These are phyloP conservation scores for Lumbricus terrestris DNA, from an alignment of 2,888 invertebrate genomes.

Conservation along the genomic window DNA sequence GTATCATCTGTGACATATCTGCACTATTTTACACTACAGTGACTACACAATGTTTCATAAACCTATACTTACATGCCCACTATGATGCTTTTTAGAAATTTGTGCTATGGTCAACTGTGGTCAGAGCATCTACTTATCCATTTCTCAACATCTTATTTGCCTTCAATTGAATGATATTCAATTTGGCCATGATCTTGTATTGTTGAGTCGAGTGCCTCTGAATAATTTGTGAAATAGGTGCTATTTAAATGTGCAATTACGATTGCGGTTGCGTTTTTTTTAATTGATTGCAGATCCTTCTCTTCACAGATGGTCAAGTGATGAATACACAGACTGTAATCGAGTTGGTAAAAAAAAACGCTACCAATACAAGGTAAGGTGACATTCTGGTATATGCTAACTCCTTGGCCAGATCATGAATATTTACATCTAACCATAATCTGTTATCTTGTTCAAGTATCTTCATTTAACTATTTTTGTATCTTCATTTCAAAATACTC, in stretches of 20 bases:
- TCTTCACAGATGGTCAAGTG: conserved; percentile 57
- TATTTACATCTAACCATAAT: neutral
- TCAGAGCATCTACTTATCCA: no score
- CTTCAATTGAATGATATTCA: no score
- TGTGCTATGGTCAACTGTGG: no score
- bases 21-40: no score
- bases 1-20: no score
- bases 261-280: neutral
- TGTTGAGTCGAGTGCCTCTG: neutral
- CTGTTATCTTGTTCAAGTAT: neutral
- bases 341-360: conserved; percentile 42
- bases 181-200: no score
- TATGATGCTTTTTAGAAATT: no score
- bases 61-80: no score
- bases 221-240: neutral
- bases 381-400: conserved; percentile 45
- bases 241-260: neutral
- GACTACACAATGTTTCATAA: no score
- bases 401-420: no score
- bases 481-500: no score
- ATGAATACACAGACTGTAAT: conserved; percentile 50
- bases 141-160: no score
- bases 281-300: conserved; percentile 28
- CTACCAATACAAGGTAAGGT: conserved; percentile 46
- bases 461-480: neutral